A percentile compares a stretch with the other conserved stretches of the same genome.
These are phyloP conservation scores for Muntiacus muntjak DNA, from an alignment of 2,113 vertebrate species.

Conservation along the genomic window DNA sequence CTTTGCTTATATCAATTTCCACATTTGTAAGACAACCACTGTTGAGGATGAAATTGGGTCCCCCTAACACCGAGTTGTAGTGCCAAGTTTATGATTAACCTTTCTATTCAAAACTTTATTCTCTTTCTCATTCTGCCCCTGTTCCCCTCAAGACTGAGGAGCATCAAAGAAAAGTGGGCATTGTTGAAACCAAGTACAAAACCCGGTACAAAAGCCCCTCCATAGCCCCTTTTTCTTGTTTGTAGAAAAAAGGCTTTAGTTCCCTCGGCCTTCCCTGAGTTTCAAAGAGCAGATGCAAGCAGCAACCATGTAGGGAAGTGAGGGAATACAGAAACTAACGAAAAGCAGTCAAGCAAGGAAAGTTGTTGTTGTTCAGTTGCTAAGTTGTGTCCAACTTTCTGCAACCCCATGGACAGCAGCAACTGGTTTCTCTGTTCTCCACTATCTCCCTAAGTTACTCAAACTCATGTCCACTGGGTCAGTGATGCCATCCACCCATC, in stretches of 20 bases:
- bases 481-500: not conserved
- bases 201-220: not conserved
- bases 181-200: not conserved
- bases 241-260: not conserved
- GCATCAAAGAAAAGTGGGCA: not conserved
- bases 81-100: not conserved
- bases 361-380: not conserved
- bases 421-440: not conserved
- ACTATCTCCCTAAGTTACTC: not conserved
- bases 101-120: not conserved
- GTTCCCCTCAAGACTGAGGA: too few relatives aligned
- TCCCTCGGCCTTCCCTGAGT: not conserved
- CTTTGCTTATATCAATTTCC: not conserved
- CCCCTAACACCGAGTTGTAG: not conserved
- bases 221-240: not conserved
- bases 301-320: not conserved
- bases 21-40: not conserved
- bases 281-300: not conserved
- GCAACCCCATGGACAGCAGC: not conserved
- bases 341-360: not conserved
- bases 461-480: not conserved
- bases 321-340: not conserved
- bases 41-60: not conserved
- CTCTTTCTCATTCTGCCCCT: not conserved
- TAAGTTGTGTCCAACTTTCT: not conserved